phyloP scores from a whole-genome alignment of 92 coral and sea anemone genomes.

The Isaurus tuberculatus region DNA sequence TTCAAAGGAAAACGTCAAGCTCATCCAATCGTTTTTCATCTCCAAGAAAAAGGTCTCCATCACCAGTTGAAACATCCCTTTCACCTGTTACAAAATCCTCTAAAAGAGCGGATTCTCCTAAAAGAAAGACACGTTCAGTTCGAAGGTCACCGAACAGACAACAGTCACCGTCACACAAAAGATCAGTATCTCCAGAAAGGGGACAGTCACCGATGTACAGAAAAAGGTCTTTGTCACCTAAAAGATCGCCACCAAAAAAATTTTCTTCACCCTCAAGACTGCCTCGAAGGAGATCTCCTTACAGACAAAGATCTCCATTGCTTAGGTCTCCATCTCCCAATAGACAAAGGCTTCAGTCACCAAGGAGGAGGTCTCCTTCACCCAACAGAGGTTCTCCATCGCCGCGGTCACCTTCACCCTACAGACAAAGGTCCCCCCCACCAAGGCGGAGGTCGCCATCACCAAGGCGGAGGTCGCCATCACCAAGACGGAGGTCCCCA shows the following conservation, averaged over 20 bases:
- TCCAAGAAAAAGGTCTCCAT: neutral
- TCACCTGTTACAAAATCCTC: slow-evolving; percentile 6
- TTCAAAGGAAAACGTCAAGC: slow-evolving; percentile 3
- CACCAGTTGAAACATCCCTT: slow-evolving; percentile 7
- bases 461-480: slow-evolving; percentile 17
- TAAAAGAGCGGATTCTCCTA: neutral
- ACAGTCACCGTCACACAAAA: neutral
- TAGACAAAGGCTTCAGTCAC: neutral
- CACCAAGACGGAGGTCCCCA: slow-evolving; percentile 7
- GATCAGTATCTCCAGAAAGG: neutral
- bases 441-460: slow-evolving; percentile 6
- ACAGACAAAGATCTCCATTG: neutral
- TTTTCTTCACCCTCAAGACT: no score
- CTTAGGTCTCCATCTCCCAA: neutral
- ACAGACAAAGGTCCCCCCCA: slow-evolving; percentile 8
- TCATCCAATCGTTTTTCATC: slow-evolving; percentile 9
- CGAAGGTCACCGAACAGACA: neutral
- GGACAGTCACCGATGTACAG: neutral
- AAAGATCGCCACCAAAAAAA: neutral
- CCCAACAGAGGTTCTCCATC: neutral
- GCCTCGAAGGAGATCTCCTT: neutral
- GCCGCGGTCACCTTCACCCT: slow-evolving; percentile 10
- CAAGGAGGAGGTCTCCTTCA: slow-evolving; percentile 25
- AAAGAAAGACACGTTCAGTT: slow-evolving; percentile 6
- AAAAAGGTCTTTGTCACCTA: slow-evolving; percentile 3